Conservation (phyloP, 2,797 vertebrate species). For the Microctenopoma steveboyesi region DNA sequence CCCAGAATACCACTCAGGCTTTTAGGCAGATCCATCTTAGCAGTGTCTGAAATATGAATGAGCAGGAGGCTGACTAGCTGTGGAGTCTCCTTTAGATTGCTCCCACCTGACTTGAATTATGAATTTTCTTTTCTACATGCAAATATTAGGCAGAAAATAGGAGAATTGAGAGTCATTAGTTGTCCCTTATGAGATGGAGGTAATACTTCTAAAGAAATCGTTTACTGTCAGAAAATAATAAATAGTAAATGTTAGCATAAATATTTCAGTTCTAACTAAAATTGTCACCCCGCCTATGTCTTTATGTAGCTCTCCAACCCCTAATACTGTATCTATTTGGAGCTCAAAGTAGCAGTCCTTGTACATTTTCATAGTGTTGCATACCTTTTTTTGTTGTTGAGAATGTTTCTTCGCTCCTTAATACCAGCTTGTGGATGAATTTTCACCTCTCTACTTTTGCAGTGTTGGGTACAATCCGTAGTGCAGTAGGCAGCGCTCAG, state of each 20-base stretch:
- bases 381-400: background rate
- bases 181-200: slow-evolving; percentile 26
- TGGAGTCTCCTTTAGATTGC: slow-evolving; percentile 40
- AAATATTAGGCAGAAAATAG: slow-evolving; percentile 46
- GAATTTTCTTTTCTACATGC: slow-evolving; percentile 58
- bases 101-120: slow-evolving; percentile 50
- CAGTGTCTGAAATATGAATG: slow-evolving; percentile 74
- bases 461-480: slow-evolving; percentile 98
- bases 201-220: slow-evolving; percentile 11
- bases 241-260: slow-evolving; percentile 35
- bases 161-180: slow-evolving; percentile 42
- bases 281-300: background rate
- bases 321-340: background rate
- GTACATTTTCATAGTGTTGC: background rate
- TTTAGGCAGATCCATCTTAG: slow-evolving; percentile 58
- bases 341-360: background rate
- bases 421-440: slow-evolving; percentile 5
- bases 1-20: slow-evolving; percentile 58
- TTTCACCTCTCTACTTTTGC: slow-evolving; percentile 12
- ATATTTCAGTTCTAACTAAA: slow-evolving; percentile 30
- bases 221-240: slow-evolving; percentile 37
- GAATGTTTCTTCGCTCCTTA: background rate
- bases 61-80: slow-evolving; percentile 40
- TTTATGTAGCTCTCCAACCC: slow-evolving; percentile 2
- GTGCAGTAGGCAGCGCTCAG: slow-evolving; percentile 97